Conservation (phyloP, 1,140 invertebrate genomes). For the Zaprionus vittiger region DNA sequence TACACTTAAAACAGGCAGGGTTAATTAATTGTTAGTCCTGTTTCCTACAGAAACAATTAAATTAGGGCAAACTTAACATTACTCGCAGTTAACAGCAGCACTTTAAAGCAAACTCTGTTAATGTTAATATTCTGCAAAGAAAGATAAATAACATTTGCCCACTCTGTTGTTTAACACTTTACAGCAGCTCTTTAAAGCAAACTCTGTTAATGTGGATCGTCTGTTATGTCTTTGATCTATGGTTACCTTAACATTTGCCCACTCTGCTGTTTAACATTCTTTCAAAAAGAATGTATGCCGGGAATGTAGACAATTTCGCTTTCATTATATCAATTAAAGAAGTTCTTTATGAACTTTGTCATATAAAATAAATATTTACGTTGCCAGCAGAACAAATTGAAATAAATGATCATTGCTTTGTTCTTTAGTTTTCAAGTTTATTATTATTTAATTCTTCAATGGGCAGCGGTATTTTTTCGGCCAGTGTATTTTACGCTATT, state of each 20-base stretch:
- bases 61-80: not conserved
- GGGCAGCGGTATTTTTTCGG: constrained; percentile 33
- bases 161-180: too few relatives aligned
- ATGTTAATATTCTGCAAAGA: not conserved
- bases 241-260: too few relatives aligned
- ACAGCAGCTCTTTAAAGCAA: too few relatives aligned
- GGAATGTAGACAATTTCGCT: not conserved
- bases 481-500: constrained; percentile 11
- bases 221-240: too few relatives aligned
- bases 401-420: constrained; percentile 17
- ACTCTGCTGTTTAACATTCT: not conserved
- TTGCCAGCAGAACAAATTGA: constrained; percentile 1
- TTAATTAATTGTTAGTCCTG: constrained; percentile 7
- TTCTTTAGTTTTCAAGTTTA: constrained; percentile 9
- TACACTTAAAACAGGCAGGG: not conserved
- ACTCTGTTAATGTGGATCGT: too few relatives aligned
- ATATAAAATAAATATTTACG: not conserved
- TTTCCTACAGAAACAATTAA: not conserved
- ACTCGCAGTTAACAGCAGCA: not conserved
- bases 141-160: too few relatives aligned
- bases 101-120: not conserved
- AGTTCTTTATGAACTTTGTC: not conserved
- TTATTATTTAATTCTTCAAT: constrained; percentile 20
- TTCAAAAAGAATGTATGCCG: not conserved
- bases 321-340: constrained; percentile 1